Evolutionary conservation across 2,797 vertebrate genomes (phyloP).

Genomic region (Notolepis coatsorum): DNA sequence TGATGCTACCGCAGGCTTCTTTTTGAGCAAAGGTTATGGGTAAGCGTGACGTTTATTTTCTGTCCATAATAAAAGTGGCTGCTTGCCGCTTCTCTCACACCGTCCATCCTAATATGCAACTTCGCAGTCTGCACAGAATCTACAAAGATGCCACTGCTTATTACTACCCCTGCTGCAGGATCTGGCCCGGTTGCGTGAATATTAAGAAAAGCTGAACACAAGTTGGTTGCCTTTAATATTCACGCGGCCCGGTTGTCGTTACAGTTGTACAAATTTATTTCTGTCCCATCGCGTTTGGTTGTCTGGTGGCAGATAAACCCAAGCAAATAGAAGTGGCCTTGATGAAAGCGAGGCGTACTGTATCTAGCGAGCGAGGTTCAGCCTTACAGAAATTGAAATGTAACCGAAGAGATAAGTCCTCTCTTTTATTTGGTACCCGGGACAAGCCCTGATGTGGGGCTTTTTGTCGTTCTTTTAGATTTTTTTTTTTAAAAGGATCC

Average conservation of each 20-base stretch:
- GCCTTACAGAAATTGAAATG: constrained; percentile 77
- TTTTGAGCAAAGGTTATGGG: background rate
- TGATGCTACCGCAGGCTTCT: background rate
- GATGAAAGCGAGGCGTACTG: constrained; percentile 74
- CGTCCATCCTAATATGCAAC: constrained; percentile 67
- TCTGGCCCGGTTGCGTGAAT: constrained; percentile 31
- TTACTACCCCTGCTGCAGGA: constrained; percentile 47
- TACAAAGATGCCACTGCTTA: constrained; percentile 52
- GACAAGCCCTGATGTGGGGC: constrained; percentile 72
- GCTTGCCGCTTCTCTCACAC: constrained; percentile 48
- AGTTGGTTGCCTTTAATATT: constrained; percentile 11
- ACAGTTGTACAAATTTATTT: constrained; percentile 77
- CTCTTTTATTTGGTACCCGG: constrained; percentile 52
- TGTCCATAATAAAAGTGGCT: constrained; percentile 26
- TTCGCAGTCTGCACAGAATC: constrained; percentile 57
- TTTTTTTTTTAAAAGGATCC: background rate
- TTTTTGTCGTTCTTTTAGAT: constrained; percentile 68
- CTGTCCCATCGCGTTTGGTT: constrained; percentile 70
- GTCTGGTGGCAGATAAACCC: constrained; percentile 74
- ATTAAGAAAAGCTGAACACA: background rate
- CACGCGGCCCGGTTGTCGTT: constrained; percentile 57
- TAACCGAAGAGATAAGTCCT: constrained; percentile 77
- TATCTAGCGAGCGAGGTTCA: constrained; percentile 73
- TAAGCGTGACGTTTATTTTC: constrained; percentile 44
- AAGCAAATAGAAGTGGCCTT: constrained; percentile 73